Evolutionary conservation across 2,888 invertebrate species (phyloP), one percentile per base, ranked within the genome.

Genomic region (Thera obeliscata): DNA sequence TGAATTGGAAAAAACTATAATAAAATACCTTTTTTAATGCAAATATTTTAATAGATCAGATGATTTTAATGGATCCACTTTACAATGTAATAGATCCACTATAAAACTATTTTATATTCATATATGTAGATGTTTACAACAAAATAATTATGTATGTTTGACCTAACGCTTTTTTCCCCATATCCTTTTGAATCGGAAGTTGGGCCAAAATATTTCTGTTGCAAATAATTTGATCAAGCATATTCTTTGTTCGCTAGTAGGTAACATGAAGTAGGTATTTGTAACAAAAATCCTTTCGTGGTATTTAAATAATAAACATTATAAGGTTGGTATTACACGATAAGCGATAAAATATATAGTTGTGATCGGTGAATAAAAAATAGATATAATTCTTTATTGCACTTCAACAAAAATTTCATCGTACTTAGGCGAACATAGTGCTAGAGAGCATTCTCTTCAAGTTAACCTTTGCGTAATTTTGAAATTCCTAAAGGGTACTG

Each of bases 301-400:
- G 66, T 72, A 74, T 75, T 72, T 75, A 67, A 75, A 71, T 72
- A 72, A 72, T 70, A 72, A 71, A 71, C 65, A 72, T 70, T 9
- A 33, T 70, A 64, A 72, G 49, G 71, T 9, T 52, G 8, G 58
- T n/a, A 22, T 38, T 50, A 50, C 64, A 71, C 68, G 56, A 8
- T 58, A 36, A 55, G 67, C 61, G 46, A 55, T 46, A 46, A 9
- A 8, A 46, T 0, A 46, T 46, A 38, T 38, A 22, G 41, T 38
- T 38, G 3, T 38, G 6, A 38, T 38, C 3, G 4, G 38, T 38
- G 38, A 22, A 22, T 22, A 22, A 1, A 22, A 1, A 22, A 22
- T 22, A 22, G 1, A 22, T 22, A 22, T 0, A 22, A 22, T 22
- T 22, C 0, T 22, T 22, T 22, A 22, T 22, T 22, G 22, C 22